Evolutionary conservation across 2,888 invertebrate species (phyloP), one percentile per base, ranked within the genome.

Genomic region (Theretra japonica): DNA sequence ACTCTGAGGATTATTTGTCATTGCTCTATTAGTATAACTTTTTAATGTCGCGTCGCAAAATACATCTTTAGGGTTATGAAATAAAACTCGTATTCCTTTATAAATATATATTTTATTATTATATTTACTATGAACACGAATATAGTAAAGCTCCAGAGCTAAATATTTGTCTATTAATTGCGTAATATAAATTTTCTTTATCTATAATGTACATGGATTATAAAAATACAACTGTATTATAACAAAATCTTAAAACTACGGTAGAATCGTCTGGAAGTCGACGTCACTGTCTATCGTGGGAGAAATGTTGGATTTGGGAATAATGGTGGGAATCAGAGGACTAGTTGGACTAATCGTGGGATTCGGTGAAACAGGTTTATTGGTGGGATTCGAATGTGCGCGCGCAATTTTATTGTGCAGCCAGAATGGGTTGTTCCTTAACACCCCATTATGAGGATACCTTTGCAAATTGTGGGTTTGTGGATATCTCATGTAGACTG

Each of bases 401-500:
- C 73, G 73, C 7, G 76, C 71, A 57, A 79, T 75, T 17, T 70
- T 75, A 19, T 78, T 77, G 8, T 80, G 81, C 33, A 80, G 68
- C 73, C 76, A 76, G 69, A 79, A 81, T 11, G 79, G 76, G 15
- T 73, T 72, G 8, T 74, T 77, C 70, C 83, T 77, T 17, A 83
- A 75, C 0, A 83, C 70, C 0, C 77, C 80, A 77, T 83, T 82
- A 21, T 85, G 83, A 0, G 77, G 73, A 65, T 79, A 71, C 3
- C 78, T 75, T 70, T 78, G 73, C 1, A 77, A 72, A 4, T 76
- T 73, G 1, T 74, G 70, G 59, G 73, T 77, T 23, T 75, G 79
- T 48, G 82, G 82, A 5, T 76, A 75, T 58, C 85, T 80, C 75
- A 88, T 80, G 74, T 91, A 93, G 0, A 92, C 90, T 0, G 93